phyloP scores from a whole-genome alignment of 30 jellyfish, hydroid and myxozoan species.

The Chrysaora quinquecirrha region DNA sequence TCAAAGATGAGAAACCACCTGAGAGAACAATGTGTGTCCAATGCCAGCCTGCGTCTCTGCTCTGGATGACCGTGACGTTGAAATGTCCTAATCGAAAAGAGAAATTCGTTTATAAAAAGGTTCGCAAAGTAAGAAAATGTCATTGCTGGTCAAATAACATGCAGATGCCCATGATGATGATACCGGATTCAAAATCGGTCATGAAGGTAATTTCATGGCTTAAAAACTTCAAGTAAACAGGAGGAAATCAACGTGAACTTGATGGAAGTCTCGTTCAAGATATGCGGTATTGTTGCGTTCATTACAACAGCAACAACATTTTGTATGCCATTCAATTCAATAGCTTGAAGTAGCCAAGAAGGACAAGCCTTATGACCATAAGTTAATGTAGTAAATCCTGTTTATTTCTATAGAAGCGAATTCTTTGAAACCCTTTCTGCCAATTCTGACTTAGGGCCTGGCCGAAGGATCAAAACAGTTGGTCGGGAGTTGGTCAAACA shows the following conservation, averaged over 20 bases:
- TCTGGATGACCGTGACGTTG: constrained; percentile 74
- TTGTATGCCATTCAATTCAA: no score
- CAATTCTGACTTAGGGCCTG: no score
- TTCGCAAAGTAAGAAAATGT: constrained; percentile 67
- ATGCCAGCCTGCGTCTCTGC: constrained; percentile 74
- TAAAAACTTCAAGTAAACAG: constrained; percentile 34
- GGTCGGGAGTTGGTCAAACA: no score
- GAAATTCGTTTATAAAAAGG: constrained; percentile 55
- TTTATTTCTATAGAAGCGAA: no score
- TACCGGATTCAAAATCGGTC: constrained; percentile 69
- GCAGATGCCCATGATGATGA: constrained; percentile 59
- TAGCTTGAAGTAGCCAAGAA: no score
- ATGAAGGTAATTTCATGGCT: constrained; percentile 73
- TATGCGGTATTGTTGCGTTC: no score
- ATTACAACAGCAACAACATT: no score
- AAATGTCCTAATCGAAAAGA: constrained; percentile 49
- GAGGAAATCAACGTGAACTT: not conserved
- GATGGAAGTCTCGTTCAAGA: no score
- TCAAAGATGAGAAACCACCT: constrained; percentile 27
- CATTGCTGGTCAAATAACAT: constrained; percentile 75
- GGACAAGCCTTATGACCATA: no score
- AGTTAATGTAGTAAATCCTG: no score
- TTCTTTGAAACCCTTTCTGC: no score
- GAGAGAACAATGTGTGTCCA: constrained; percentile 59
- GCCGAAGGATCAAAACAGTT: no score